phyloP scores from a whole-genome alignment of 1,140 invertebrate species.

The Daktulosphaira vitifoliae region DNA sequence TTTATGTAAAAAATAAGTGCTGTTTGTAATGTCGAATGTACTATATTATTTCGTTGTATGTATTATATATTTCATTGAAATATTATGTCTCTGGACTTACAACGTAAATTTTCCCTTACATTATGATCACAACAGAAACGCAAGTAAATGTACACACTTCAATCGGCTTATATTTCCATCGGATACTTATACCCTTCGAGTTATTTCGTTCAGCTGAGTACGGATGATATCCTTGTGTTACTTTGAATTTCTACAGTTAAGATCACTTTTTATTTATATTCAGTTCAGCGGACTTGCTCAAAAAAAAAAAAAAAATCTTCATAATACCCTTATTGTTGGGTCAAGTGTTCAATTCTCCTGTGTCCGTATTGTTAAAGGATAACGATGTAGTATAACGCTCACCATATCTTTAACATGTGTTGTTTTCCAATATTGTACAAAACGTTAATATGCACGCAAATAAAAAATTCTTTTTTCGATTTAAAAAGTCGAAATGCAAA shows the following conservation, averaged over 20 bases:
- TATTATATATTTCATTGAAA: constrained; percentile 19
- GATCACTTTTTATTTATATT: neutral
- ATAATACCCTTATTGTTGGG: neutral
- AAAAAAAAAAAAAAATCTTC: neutral
- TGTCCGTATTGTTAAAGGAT: too few species aligned
- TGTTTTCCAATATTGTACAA: too few species aligned
- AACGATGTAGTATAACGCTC: too few species aligned
- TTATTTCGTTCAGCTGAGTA: constrained; percentile 7
- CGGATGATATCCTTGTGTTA: neutral
- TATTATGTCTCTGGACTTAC: constrained; percentile 13
- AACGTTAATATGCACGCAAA: too few species aligned
- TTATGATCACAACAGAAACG: neutral
- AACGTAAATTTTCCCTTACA: neutral
- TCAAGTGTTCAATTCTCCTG: neutral
- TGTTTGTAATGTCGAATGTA: too few species aligned
- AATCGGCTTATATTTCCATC: constrained; percentile 17
- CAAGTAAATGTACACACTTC: constrained; percentile 1
- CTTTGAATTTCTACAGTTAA: neutral
- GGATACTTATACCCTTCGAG: neutral
- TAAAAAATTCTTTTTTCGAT: too few species aligned
- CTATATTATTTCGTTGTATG: neutral
- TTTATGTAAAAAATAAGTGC: too few species aligned
- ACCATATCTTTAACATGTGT: too few species aligned
- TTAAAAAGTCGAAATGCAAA: too few species aligned
- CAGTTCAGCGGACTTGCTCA: neutral